Conservation (phyloP, 2,888 invertebrate species). For the Sturmia bella region DNA sequence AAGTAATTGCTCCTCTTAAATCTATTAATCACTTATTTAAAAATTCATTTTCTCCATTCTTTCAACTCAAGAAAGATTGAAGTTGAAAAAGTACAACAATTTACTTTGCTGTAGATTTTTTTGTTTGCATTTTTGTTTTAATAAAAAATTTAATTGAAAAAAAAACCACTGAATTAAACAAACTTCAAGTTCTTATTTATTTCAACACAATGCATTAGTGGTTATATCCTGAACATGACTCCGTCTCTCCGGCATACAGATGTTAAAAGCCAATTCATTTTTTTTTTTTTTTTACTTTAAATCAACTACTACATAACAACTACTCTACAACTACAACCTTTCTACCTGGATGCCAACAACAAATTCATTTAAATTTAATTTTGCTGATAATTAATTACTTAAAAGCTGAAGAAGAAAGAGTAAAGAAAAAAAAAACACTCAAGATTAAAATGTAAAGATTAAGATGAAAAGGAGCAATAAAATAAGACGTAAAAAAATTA, state of each 20-base stretch:
- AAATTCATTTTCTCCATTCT: slow-evolving; percentile 35
- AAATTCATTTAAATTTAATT: slow-evolving; percentile 67
- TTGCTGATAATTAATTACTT: slow-evolving; percentile 68
- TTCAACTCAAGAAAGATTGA: slow-evolving; percentile 5
- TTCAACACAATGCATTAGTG: slow-evolving; percentile 65
- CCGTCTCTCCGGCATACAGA: slow-evolving; percentile 36
- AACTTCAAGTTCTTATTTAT: slow-evolving; percentile 52
- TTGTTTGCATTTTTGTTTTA: slow-evolving; percentile 1
- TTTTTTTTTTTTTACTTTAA: neutral
- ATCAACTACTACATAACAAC: slow-evolving; percentile 39
- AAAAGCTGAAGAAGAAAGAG: slow-evolving; percentile 43
- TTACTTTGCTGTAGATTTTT: neutral
- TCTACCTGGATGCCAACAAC: slow-evolving; percentile 39
- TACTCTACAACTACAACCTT: neutral
- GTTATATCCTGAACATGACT: slow-evolving; percentile 62
- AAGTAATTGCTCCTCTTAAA: slow-evolving; percentile 37
- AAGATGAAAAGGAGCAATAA: slow-evolving; percentile 41
- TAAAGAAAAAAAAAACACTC: slow-evolving; percentile 17
- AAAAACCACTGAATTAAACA: slow-evolving; percentile 39
- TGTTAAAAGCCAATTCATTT: slow-evolving; percentile 68
- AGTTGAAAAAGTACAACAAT: slow-evolving; percentile 18
- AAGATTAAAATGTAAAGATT: slow-evolving; percentile 67
- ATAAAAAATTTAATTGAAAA: neutral
- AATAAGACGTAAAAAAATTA: slow-evolving; percentile 13
- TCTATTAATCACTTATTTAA: slow-evolving; percentile 50